phyloP scores from a whole-genome alignment of 2,888 invertebrate species.

The Apamea anceps region DNA sequence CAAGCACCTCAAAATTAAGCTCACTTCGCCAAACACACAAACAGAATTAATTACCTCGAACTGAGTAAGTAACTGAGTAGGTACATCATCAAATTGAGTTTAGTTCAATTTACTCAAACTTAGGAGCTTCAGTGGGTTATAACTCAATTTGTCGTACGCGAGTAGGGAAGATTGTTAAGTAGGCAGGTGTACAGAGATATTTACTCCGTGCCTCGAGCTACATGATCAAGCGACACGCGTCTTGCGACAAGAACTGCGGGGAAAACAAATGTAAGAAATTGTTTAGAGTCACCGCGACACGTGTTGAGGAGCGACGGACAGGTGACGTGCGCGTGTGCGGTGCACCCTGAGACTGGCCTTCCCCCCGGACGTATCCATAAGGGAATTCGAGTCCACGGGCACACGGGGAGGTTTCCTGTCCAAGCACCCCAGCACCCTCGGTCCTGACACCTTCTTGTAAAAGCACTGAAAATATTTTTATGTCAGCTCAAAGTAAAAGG shows the following conservation, averaged over 20 bases:
- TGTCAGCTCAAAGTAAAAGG: conserved; percentile 33
- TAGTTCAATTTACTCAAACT: conserved; percentile 50
- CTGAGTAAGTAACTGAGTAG: conserved; percentile 27
- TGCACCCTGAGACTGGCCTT: too few relatives aligned
- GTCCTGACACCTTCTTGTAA: conserved; percentile 18
- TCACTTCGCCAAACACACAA: conserved; percentile 25
- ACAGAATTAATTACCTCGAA: conserved; percentile 34
- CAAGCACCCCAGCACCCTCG: not conserved
- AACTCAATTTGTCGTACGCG: conserved; percentile 45
- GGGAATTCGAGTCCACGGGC: too few relatives aligned
- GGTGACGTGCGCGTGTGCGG: too few relatives aligned
- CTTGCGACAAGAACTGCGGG: too few relatives aligned
- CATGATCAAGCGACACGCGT: too few relatives aligned
- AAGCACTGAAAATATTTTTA: conserved; percentile 46
- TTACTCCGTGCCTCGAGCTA: too few relatives aligned
- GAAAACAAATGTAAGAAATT: too few relatives aligned
- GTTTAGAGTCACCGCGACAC: too few relatives aligned
- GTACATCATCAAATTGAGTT: conserved; percentile 37
- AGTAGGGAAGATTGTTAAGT: conserved; percentile 18
- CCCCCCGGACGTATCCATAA: too few relatives aligned
- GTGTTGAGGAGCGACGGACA: too few relatives aligned
- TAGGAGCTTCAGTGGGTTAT: conserved; percentile 36
- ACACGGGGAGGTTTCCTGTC: too few relatives aligned
- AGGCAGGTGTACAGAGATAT: conserved; percentile 5
- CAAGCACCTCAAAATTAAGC: conserved; percentile 9